Base-by-base conservation (phyloP, 2,113 vertebrate species). In the Scomber scombrus region DNA sequence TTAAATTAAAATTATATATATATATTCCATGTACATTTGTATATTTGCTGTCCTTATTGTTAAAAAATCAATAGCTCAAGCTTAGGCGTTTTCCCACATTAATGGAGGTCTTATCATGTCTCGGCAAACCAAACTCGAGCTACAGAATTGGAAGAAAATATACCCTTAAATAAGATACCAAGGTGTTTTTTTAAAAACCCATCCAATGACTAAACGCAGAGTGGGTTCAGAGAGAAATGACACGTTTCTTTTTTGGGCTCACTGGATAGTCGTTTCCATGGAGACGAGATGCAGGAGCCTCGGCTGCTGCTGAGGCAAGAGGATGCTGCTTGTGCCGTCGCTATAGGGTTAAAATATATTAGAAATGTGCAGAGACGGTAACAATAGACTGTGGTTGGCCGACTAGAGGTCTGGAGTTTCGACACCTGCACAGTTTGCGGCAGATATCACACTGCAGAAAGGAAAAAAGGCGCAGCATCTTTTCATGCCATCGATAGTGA, bases 191-290 rank as follows among this genome's bases (percentile, higher is more conserved):
- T 65, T 45, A 26, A 26, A 26, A 40, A 54, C 18, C 11, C 4
- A 43, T 11, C 2, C 19, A 43, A 26, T 60, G 45, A 15, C 1
- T 31, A 61, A 71, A 50, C 12, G 18, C 2, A n/a, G 31, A 1
- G 31, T 54, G 23, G 52, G 23, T 45, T 50, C 60, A 13, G 45
- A 65, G 11, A 21, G 2, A 68, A 77, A 85, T 14, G 50, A 60
- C 71, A 71, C 29, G 40, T 83, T 81, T 76, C 47, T 68, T 66
- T 78, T 79, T 54, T 70, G 45, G 50, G 81, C 21, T 80, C 26
- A n/a, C 11, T 54, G 79, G 82, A 87, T 80, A 85, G 14, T 82
- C 49, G 95, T 95, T 94, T 85, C 95, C 88, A 94, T 93, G 93
- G 95, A 87, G 85, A 95, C 93, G 75, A 69, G 93, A 95, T 89